Conservation (phyloP, 92 coral and sea anemone species). For the Epizoanthus scotinus region DNA sequence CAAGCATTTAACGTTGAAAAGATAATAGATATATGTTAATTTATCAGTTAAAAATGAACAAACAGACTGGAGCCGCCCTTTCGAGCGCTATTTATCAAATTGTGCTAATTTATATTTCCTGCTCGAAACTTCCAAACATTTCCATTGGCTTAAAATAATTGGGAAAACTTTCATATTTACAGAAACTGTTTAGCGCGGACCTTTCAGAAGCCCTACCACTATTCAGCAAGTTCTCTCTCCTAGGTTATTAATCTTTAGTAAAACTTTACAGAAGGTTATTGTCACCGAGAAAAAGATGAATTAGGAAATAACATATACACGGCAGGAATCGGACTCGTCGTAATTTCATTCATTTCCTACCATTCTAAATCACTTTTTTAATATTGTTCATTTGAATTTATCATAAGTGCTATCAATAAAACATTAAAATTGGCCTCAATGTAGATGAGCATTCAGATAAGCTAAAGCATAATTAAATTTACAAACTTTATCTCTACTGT, state of each 20-base stretch:
- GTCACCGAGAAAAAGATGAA: background rate
- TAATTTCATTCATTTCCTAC: background rate
- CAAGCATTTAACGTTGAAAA: background rate
- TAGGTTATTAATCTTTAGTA: background rate
- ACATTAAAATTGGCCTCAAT: background rate
- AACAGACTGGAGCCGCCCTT: constrained; percentile 1
- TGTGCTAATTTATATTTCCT: background rate
- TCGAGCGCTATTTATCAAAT: background rate
- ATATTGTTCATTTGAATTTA: constrained; percentile 29
- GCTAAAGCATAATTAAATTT: background rate
- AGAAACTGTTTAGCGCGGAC: background rate
- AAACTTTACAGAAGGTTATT: too few relatives aligned
- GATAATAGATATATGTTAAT: too few relatives aligned
- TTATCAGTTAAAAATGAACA: background rate
- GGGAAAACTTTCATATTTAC: background rate
- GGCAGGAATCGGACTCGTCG: background rate
- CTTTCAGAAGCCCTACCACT: background rate
- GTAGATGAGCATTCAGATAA: background rate
- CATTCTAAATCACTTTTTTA: background rate
- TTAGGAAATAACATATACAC: background rate
- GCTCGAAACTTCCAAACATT: background rate
- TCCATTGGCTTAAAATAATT: background rate
- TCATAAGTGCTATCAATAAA: constrained; percentile 14
- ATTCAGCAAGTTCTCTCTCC: background rate
- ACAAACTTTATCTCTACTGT: too few relatives aligned